Base-by-base conservation (phyloP, 2,113 vertebrate species). In the Melanerpes formicivorus region DNA sequence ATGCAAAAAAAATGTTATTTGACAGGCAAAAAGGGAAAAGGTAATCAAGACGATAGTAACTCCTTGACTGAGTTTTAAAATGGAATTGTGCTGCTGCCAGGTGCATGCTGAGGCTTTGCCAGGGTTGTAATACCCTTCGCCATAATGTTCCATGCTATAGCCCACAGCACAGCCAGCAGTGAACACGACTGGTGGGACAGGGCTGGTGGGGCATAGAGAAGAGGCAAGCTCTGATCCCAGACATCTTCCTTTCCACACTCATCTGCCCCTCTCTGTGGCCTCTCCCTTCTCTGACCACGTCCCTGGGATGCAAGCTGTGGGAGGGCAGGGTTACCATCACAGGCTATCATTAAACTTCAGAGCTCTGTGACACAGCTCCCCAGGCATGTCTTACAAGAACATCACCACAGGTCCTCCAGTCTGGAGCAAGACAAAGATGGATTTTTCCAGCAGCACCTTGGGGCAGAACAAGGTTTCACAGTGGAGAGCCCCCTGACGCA, bases 61-160 rank as follows among this genome's bases (percentile, higher is more conserved):
- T 32, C 55, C 21, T 29, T 17, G 6, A 25, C 15, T 60, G 83
- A 11, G 18, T 63, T 79, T 54, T 0, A 0, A 29, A n/a, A 27
- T 11, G 46, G 44, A 23, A 16, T 4, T 46, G 12, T 34, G 26
- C n/a, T 32, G 18, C 56, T 52, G 34, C 48, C 29, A 63, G 15
- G 21, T 15, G 15, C 18, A 37, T 19, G 26, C 18, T 25, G 30
- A 40, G 1, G 1, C 19, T 71, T 54, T 55, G 23, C 84, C 9
- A 1, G 4, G 22, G 27, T 34, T 18, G 18, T 18, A 19, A 1
- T 2, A 3, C 25, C 34, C 13, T 32, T 40, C 16, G 8, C 40
- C 1, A 0, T 27, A 34, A 32, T 0, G 1, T 30, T 13, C 29
- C 1, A 2, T 1, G 2, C 27, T 8, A 6, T 2, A 9, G 40